A percentile compares a stretch with the other conserved stretches of the same genome.
Conservation (phyloP, 2,113 vertebrate species). For the Rhinoptilus africanus region DNA sequence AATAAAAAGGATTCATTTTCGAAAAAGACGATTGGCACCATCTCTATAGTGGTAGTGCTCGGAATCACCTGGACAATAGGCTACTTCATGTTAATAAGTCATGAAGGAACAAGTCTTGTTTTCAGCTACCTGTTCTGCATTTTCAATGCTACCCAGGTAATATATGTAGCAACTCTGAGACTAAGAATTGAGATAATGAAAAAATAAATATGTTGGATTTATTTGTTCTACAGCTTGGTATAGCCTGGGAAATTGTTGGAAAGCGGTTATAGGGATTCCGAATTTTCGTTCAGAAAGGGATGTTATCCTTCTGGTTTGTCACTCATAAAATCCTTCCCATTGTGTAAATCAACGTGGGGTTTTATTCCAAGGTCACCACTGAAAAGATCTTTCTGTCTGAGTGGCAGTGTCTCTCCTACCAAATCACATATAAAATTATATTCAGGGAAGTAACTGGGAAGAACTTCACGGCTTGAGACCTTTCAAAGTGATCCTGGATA, state of each 20-base stretch:
- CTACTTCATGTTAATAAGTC: slow-evolving; percentile 65
- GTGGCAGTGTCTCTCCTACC: neutral
- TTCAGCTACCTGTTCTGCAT: slow-evolving; percentile 75
- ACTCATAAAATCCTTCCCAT: neutral
- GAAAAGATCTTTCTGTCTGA: neutral
- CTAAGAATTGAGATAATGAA: neutral
- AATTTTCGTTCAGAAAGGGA: neutral
- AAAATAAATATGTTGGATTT: neutral
- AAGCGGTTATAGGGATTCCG: neutral
- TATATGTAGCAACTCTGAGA: neutral
- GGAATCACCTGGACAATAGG: slow-evolving; percentile 71
- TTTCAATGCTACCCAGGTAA: slow-evolving; percentile 67
- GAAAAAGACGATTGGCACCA: slow-evolving; percentile 63
- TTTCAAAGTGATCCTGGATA: neutral
- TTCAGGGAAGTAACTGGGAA: neutral
- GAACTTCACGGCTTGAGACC: neutral
- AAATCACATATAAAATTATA: neutral
- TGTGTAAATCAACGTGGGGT: neutral
- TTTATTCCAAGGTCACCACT: neutral
- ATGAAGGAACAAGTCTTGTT: neutral
- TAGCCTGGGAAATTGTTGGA: neutral
- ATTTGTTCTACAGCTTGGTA: neutral
- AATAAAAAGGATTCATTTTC: slow-evolving; percentile 57
- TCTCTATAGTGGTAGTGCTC: slow-evolving; percentile 64
- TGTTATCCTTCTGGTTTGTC: neutral